phyloP scores from a whole-genome alignment of 37 sponge, comb jelly and placozoan genomes.

The Oopsacas minuta region DNA sequence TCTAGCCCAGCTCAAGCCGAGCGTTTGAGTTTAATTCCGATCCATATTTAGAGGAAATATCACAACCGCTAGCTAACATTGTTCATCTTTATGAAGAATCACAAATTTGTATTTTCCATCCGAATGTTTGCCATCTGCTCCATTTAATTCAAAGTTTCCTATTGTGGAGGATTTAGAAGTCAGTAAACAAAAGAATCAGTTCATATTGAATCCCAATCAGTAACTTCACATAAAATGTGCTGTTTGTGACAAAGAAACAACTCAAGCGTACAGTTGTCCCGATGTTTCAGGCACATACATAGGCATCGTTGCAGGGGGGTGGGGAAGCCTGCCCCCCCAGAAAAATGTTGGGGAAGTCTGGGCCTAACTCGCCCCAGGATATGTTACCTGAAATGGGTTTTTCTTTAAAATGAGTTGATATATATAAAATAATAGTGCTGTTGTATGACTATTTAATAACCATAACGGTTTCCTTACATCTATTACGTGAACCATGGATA shows the following conservation, averaged over 20 bases:
- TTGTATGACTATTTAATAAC: no score
- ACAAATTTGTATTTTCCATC: neutral
- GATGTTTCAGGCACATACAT: neutral
- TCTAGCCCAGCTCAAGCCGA: neutral
- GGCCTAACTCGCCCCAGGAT: neutral
- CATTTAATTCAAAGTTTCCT: neutral
- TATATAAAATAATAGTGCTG: no score
- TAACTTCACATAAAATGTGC: neutral
- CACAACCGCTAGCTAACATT: neutral
- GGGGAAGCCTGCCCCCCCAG: no score
- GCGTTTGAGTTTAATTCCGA: neutral
- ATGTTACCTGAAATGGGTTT: neutral
- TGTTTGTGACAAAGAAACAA: neutral
- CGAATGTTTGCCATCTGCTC: neutral
- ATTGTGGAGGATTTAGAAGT: neutral
- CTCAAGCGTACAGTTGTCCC: neutral
- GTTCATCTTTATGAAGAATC: neutral
- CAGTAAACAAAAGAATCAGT: neutral
- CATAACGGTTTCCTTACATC: no score
- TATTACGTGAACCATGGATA: no score
- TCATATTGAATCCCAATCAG: neutral
- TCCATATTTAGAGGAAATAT: neutral
- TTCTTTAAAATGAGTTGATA: neutral
- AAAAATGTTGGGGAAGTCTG: neutral
- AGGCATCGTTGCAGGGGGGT: neutral